Evolutionary conservation across 2,797 vertebrate species (phyloP).

Genomic region (Falco rusticolus): DNA sequence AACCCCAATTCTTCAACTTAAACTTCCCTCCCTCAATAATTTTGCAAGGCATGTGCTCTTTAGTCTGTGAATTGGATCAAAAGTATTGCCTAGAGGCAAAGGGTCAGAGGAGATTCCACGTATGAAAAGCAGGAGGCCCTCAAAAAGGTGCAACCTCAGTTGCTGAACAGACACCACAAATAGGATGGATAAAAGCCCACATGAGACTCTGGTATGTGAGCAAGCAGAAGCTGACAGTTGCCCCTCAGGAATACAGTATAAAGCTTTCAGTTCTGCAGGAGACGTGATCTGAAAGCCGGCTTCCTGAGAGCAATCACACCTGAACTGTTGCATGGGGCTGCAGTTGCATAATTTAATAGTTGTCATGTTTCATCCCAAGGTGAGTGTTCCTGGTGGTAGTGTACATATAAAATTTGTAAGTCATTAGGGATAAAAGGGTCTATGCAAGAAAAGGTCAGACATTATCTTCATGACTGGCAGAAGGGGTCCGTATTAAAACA

Average conservation of each 20-base stretch:
- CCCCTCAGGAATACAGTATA: constrained; percentile 59
- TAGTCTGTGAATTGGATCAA: constrained; percentile 53
- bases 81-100: constrained; percentile 53
- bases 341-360: constrained; percentile 54
- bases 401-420: constrained; percentile 40
- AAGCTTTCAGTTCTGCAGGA: constrained; percentile 53
- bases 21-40: constrained; percentile 52
- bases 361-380: constrained; percentile 32
- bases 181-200: constrained; percentile 66
- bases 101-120: constrained; percentile 62
- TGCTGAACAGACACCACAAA: constrained; percentile 64
- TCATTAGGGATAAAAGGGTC: constrained; percentile 56
- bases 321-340: constrained; percentile 47
- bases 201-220: constrained; percentile 53
- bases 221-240: constrained; percentile 61
- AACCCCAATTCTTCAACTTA: constrained; percentile 41
- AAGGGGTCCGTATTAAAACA: constrained; percentile 59
- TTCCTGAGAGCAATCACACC: constrained; percentile 49
- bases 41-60: constrained; percentile 19
- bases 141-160: constrained; percentile 56
- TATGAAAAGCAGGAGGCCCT: constrained; percentile 56
- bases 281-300: constrained; percentile 59
- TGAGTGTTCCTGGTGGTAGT: constrained; percentile 22
- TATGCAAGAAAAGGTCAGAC: constrained; percentile 29
- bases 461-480: constrained; percentile 32